These are phyloP conservation scores for Netelia fuscicornis DNA, from an alignment of 2,888 invertebrate species.

Conservation along the genomic window DNA sequence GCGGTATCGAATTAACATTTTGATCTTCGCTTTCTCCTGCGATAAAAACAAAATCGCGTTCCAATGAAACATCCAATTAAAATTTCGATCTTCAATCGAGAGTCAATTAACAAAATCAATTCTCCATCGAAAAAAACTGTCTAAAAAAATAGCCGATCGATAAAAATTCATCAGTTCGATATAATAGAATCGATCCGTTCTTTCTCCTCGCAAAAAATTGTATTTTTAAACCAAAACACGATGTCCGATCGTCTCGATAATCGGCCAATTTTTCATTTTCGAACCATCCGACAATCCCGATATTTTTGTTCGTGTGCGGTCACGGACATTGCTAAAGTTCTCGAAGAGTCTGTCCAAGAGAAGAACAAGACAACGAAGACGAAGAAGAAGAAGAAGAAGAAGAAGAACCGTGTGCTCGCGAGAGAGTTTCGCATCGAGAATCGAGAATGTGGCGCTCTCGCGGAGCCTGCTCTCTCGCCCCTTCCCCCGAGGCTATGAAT, in stretches of 20 bases:
- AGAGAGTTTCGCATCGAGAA: constrained; percentile 74
- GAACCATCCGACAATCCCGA: constrained; percentile 44
- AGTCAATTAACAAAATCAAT: neutral
- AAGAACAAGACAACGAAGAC: constrained; percentile 48
- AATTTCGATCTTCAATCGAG: neutral
- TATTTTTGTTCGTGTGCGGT: constrained; percentile 55
- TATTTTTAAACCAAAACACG: neutral
- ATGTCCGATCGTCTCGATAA: no score
- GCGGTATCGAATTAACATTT: no score
- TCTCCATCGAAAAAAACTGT: neutral
- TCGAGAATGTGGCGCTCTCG: constrained; percentile 78
- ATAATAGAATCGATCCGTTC: neutral
- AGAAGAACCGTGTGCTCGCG: constrained; percentile 45
- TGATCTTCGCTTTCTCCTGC: no score
- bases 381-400: constrained; percentile 41
- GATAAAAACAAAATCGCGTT: neutral
- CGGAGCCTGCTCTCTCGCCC: constrained; percentile 14
- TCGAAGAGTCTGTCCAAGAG: constrained; percentile 40
- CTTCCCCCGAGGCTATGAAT: constrained; percentile 79
- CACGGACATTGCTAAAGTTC: constrained; percentile 17
- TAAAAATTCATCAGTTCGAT: neutral
- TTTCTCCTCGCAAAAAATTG: neutral
- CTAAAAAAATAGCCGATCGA: neutral
- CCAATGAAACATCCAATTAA: neutral
- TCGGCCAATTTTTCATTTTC: neutral